phyloP scores from a whole-genome alignment of 1,140 invertebrate genomes.

The Meteorus sp. region DNA sequence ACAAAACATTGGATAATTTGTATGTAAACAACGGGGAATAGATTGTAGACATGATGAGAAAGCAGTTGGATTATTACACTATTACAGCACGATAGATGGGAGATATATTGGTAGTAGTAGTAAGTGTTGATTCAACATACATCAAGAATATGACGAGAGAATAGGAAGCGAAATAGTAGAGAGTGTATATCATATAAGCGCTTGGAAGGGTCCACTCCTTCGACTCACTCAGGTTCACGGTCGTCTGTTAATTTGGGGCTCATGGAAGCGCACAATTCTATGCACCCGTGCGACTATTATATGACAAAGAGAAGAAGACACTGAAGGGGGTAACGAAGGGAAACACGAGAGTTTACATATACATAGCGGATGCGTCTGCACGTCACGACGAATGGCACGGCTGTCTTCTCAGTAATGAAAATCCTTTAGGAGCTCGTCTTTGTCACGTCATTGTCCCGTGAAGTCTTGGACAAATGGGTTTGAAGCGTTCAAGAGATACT shows the following conservation, averaged over 20 bases:
- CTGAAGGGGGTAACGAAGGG: not conserved
- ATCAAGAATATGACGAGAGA: not conserved
- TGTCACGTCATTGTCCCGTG: constrained; percentile 23
- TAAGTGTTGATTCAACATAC: no score
- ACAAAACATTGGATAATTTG: constrained; percentile 46
- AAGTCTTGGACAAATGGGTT: constrained; percentile 18
- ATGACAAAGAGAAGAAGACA: constrained; percentile 20
- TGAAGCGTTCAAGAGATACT: constrained; percentile 9
- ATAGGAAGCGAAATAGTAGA: not conserved
- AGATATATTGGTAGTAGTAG: no score
- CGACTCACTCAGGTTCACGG: constrained; percentile 28
- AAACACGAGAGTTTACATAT: no score
- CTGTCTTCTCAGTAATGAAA: constrained; percentile 26
- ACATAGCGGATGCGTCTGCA: no score
- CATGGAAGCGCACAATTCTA: constrained; percentile 27
- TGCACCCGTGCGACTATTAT: constrained; percentile 8
- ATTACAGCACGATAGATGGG: no score
- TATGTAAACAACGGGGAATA: constrained; percentile 47
- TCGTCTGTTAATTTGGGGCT: constrained; percentile 32
- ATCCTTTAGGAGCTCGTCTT: constrained; percentile 30
- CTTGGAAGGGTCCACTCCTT: constrained; percentile 22
- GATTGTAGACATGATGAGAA: constrained; percentile 15
- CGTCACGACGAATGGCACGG: not conserved
- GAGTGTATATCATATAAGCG: not conserved
- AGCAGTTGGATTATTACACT: constrained; percentile 7